Conservation (phyloP, 2,113 vertebrate species). For the Syrrhaptes paradoxus region DNA sequence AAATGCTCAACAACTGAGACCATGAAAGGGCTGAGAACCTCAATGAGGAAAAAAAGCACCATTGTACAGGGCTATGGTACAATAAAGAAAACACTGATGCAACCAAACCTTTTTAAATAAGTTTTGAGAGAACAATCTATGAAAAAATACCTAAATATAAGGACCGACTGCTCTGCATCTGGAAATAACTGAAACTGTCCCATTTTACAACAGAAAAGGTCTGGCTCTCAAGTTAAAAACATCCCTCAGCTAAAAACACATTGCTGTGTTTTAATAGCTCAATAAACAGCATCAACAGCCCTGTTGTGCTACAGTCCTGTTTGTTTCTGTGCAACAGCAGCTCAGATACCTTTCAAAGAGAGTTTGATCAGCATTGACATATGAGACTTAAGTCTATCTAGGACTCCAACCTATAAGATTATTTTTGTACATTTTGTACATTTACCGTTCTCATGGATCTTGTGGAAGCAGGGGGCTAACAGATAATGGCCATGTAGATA, state of each 20-base stretch:
- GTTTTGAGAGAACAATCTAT: neutral
- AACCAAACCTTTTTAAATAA: neutral
- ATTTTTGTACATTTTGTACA: neutral
- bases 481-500: neutral
- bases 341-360: neutral
- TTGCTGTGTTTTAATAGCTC: neutral
- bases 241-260: neutral
- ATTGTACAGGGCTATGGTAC: neutral
- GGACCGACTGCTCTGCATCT: rapidly evolving
- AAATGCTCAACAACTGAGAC: neutral
- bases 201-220: neutral
- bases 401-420: neutral
- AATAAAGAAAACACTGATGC: neutral
- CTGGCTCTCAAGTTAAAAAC: neutral
- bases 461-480: neutral
- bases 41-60: neutral
- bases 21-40: neutral
- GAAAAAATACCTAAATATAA: neutral
- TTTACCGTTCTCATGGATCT: neutral
- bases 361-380: neutral
- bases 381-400: neutral
- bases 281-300: neutral
- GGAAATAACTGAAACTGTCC: neutral
- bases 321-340: neutral
- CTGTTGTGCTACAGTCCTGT: neutral